Evolutionary conservation across 2,113 vertebrate genomes (phyloP).

Genomic region (Spea bombifrons): DNA sequence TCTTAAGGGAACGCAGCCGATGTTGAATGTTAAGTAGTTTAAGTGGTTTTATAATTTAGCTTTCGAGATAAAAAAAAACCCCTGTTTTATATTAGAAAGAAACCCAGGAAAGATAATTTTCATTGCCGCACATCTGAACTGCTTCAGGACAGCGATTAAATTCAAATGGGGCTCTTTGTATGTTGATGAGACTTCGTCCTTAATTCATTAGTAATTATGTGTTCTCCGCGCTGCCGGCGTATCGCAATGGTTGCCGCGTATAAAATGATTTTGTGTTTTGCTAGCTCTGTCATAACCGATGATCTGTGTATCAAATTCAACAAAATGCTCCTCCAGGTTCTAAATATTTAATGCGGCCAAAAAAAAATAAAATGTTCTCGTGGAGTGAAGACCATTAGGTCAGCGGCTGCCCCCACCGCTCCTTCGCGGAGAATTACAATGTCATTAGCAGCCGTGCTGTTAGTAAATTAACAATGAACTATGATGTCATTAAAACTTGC

Average conservation of each 20-base stretch:
- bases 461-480: constrained; percentile 18
- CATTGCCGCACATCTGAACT: constrained; percentile 34
- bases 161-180: constrained; percentile 44
- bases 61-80: constrained; percentile 4
- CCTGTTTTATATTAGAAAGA: constrained; percentile 21
- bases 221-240: constrained; percentile 14
- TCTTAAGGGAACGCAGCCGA: not conserved
- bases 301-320: not conserved
- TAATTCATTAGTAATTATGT: constrained; percentile 45
- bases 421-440: not conserved
- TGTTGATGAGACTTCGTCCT: constrained; percentile 42
- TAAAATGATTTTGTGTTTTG: not conserved
- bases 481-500: not conserved
- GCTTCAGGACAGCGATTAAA: constrained; percentile 47
- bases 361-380: not conserved
- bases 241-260: not conserved
- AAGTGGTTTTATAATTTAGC: not conserved
- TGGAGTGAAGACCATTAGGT: not conserved
- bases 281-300: not conserved
- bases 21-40: not conserved
- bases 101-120: constrained; percentile 21
- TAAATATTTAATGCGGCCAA: not conserved
- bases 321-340: not conserved
- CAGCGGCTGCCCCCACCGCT: not conserved
- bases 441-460: not conserved